Evolutionary conservation across 2,797 vertebrate genomes (phyloP).

Genomic region (Anas capensis): DNA sequence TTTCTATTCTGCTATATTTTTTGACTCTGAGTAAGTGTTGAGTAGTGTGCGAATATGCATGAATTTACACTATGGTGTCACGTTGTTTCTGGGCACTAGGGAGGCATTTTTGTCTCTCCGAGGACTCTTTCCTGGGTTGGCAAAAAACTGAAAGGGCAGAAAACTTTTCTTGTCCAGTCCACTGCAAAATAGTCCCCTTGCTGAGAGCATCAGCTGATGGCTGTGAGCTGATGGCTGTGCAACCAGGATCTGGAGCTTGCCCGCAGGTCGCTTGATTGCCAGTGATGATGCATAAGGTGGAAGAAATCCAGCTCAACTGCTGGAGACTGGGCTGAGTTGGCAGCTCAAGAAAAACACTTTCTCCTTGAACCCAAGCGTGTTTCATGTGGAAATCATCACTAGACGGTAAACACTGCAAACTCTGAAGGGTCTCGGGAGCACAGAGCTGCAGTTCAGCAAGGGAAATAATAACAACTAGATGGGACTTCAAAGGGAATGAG

Average conservation of each 20-base stretch:
- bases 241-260: background rate
- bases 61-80: background rate
- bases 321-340: background rate
- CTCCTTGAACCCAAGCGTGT: background rate
- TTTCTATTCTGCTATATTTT: background rate
- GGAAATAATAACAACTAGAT: background rate
- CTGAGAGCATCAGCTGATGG: background rate
- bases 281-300: background rate
- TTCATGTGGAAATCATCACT: background rate
- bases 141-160: background rate
- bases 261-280: background rate
- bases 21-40: background rate
- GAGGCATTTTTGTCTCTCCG: background rate
- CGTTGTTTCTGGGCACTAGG: background rate
- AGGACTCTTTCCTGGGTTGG: background rate
- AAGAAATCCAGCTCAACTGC: slow-evolving; percentile 16
- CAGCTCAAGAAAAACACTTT: slow-evolving; percentile 19
- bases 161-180: background rate
- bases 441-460: background rate
- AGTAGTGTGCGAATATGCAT: background rate
- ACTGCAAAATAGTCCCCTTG: background rate
- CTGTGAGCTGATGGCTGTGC: fast-evolving
- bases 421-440: background rate
- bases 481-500: background rate
- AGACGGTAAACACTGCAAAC: background rate